These are phyloP conservation scores for Chaetops frenatus DNA, from an alignment of 2,113 vertebrate genomes.

Conservation along the genomic window DNA sequence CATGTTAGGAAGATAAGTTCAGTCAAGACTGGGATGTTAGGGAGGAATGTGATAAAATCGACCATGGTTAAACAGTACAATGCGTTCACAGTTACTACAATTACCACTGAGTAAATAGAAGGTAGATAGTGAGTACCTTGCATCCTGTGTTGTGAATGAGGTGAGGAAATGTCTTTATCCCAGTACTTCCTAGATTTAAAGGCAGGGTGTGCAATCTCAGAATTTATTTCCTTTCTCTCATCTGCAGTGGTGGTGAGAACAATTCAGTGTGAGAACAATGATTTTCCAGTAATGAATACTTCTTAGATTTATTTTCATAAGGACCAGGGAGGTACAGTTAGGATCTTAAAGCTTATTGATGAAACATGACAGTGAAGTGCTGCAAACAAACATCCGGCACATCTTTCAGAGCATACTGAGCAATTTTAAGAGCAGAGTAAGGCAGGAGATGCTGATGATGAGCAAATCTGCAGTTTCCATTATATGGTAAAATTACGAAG, in stretches of 20 bases:
- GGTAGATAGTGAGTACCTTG: background rate
- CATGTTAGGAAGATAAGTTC: background rate
- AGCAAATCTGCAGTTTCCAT: background rate
- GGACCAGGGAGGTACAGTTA: background rate
- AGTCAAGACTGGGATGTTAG: background rate
- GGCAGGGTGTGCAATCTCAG: background rate
- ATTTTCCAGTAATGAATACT: background rate
- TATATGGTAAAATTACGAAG: background rate
- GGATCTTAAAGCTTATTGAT: background rate
- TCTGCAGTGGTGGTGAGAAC: background rate
- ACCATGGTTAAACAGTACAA: background rate
- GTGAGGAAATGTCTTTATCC: background rate
- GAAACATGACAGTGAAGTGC: background rate
- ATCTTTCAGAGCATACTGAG: background rate
- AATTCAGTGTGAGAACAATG: background rate
- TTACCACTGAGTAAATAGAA: background rate
- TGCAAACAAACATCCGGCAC: background rate
- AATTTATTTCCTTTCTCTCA: background rate
- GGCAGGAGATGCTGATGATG: background rate
- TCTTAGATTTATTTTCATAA: background rate
- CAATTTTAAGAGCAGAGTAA: background rate
- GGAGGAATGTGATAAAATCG: background rate
- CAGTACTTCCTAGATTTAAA: background rate
- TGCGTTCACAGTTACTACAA: background rate
- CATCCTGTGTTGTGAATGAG: background rate